Evolutionary conservation across 2,113 vertebrate genomes (phyloP).

Genomic region (Orthonyx spaldingii): DNA sequence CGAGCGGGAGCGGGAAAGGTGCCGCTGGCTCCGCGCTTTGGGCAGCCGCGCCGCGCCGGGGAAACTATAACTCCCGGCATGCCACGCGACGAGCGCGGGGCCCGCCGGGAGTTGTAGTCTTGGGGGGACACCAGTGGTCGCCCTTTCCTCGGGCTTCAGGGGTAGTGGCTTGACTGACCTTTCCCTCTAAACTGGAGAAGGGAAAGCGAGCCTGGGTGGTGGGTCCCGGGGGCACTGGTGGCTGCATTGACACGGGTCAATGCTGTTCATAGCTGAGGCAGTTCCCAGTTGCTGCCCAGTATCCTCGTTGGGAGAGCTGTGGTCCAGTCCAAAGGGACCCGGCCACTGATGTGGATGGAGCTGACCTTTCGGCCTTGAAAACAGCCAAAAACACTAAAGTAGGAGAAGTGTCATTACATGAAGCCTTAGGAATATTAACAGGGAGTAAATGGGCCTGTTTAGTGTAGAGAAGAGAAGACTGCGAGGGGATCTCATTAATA

Average conservation of each 20-base stretch:
- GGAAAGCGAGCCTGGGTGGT: fast-evolving
- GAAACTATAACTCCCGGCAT: neutral
- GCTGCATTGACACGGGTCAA: neutral
- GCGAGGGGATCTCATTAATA: neutral
- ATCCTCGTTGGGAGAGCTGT: fast-evolving
- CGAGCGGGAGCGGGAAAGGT: neutral
- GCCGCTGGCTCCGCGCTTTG: fast-evolving
- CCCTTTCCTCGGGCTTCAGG: fast-evolving
- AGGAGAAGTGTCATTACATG: fast-evolving
- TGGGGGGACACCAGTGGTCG: fast-evolving
- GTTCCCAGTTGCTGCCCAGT: fast-evolving
- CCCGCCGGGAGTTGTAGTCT: conserved; percentile 51
- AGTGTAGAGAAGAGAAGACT: neutral
- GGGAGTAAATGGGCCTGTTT: neutral
- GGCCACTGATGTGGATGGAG: fast-evolving
- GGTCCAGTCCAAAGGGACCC: fast-evolving
- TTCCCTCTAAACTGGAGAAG: neutral
- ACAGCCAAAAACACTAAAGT: fast-evolving
- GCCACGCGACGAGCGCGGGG: neutral
- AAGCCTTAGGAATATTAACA: neutral
- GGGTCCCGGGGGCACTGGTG: fast-evolving
- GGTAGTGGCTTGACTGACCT: fast-evolving
- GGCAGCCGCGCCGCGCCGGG: fast-evolving
- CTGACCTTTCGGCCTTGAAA: neutral
- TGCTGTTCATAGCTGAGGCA: neutral